A percentile compares a stretch with the other conserved stretches of the same genome.
Evolutionary conservation across 2,113 vertebrate species (phyloP).

Genomic region (Enhydra lutris): DNA sequence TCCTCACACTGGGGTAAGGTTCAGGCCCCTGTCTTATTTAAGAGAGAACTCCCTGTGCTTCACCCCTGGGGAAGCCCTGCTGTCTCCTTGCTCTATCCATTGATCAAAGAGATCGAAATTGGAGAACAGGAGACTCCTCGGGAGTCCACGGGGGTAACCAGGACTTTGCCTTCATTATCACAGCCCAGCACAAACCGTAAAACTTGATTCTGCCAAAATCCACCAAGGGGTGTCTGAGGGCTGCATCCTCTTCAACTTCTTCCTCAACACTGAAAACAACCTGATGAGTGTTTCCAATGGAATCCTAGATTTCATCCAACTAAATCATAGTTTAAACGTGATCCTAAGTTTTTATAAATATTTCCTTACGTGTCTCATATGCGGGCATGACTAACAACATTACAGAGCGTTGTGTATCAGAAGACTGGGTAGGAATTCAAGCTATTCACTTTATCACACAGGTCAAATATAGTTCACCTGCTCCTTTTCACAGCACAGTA

Average conservation of each 20-base stretch:
- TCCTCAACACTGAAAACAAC: constrained; percentile 18
- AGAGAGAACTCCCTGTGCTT: not conserved
- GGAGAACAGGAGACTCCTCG: not conserved
- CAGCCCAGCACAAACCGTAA: constrained; percentile 33
- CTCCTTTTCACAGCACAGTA: not conserved
- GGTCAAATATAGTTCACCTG: constrained; percentile 79
- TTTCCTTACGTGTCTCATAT: not conserved
- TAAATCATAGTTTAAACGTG: constrained; percentile 48
- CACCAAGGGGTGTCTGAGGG: not conserved
- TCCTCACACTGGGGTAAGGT: not conserved
- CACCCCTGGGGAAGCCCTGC: accelerated
- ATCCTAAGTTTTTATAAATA: constrained; percentile 30
- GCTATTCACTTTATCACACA: constrained; percentile 69
- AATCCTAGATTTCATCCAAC: constrained; percentile 41
- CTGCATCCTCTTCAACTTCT: not conserved
- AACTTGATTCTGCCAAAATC: not conserved
- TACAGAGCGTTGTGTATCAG: constrained; percentile 47
- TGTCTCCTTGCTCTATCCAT: not conserved
- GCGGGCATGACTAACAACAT: constrained; percentile 52
- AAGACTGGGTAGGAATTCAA: constrained; percentile 78
- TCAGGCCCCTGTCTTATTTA: not conserved
- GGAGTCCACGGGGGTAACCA: not conserved
- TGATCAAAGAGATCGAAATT: constrained; percentile 34
- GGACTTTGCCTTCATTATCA: constrained; percentile 11
- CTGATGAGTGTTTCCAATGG: constrained; percentile 18